A percentile compares a stretch with the other conserved stretches of the same genome.
These are phyloP conservation scores for Petrophora chlorosata DNA, from an alignment of 2,888 invertebrate species.

Conservation along the genomic window DNA sequence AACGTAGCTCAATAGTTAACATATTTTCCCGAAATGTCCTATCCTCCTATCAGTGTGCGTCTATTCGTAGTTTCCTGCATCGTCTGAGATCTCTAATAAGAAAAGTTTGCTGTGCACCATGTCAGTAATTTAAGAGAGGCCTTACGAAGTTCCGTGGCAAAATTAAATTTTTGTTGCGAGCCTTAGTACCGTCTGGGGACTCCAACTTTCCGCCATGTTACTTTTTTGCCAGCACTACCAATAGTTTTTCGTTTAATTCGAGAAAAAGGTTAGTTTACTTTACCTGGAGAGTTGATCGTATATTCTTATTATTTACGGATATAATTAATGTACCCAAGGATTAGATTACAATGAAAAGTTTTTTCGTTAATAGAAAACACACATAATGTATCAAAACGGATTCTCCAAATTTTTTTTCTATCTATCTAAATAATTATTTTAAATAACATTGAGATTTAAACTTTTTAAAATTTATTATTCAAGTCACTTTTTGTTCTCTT, in stretches of 20 bases:
- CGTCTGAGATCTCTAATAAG: slow-evolving; percentile 54
- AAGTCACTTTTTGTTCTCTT: too few relatives aligned
- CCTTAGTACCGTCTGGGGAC: slow-evolving; percentile 36
- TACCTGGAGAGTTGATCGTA: not conserved
- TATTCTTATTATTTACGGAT: not conserved
- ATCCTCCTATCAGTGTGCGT: too few relatives aligned
- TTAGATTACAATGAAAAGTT: too few relatives aligned
- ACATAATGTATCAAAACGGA: too few relatives aligned
- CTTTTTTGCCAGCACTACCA: slow-evolving; percentile 28
- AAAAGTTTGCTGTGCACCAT: slow-evolving; percentile 60
- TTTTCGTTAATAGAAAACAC: too few relatives aligned
- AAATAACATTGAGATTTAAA: too few relatives aligned
- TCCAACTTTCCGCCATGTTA: slow-evolving; percentile 36
- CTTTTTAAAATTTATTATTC: too few relatives aligned
- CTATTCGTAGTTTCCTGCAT: slow-evolving; percentile 28
- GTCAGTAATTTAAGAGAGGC: slow-evolving; percentile 67
- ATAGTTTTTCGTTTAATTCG: slow-evolving; percentile 24
- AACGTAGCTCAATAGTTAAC: too few relatives aligned
- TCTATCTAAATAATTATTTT: too few relatives aligned
- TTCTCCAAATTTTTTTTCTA: too few relatives aligned
- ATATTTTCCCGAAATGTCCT: too few relatives aligned
- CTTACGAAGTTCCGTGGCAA: slow-evolving; percentile 63
- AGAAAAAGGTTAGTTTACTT: slow-evolving; percentile 16
- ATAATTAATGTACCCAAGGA: too few relatives aligned
- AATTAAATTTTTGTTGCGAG: slow-evolving; percentile 66